Conservation (phyloP, 1,140 invertebrate genomes). For the Papilio machaon region DNA sequence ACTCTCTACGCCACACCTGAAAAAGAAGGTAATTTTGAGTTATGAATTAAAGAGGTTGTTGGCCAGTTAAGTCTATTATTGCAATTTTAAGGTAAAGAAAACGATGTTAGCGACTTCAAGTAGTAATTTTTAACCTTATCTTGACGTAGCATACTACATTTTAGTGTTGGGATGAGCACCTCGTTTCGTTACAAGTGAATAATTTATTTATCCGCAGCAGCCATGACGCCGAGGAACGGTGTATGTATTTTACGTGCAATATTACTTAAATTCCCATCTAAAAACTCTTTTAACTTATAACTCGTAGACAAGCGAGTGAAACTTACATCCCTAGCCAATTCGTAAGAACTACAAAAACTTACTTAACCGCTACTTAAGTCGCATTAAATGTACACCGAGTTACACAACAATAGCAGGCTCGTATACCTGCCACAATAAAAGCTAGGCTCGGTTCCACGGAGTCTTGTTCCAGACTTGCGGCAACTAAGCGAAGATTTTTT, state of each 20-base stretch:
- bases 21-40: constrained; percentile 28
- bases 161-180: neutral
- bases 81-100: neutral
- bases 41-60: neutral
- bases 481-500: constrained; percentile 27
- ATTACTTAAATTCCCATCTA: neutral
- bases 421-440: constrained; percentile 17
- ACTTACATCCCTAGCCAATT: constrained; percentile 32
- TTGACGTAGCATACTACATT: neutral
- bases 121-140: neutral
- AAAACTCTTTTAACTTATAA: neutral
- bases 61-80: no score
- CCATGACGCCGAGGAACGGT: neutral
- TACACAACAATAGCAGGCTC: constrained; percentile 22
- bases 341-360: constrained; percentile 38
- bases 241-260: neutral
- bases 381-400: constrained; percentile 24
- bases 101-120: neutral
- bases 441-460: neutral
- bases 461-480: constrained; percentile 21
- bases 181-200: neutral
- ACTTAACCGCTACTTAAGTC: constrained; percentile 33
- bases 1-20: neutral
- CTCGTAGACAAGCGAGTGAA: constrained; percentile 28
- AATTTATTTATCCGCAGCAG: neutral